Percentiles rank a stretch among this genome's conserved stretches.
These are phyloP conservation scores for Mycteria americana DNA, from an alignment of 2,797 vertebrate species.

Conservation along the genomic window DNA sequence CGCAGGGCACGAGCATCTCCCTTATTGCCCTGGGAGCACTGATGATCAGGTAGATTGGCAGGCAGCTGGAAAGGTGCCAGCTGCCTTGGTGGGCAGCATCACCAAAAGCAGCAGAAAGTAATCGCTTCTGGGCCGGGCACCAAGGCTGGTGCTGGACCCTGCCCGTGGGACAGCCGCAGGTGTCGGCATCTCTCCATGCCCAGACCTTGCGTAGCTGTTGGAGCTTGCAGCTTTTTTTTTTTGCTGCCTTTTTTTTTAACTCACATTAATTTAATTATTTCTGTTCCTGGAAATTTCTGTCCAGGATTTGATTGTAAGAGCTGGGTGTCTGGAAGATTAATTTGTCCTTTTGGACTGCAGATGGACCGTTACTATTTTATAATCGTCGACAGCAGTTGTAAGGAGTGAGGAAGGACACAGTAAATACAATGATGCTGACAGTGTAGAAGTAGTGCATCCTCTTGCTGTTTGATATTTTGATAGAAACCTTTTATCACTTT, in stretches of 20 bases:
- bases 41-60: not conserved
- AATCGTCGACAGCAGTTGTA: not conserved
- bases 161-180: fast-evolving
- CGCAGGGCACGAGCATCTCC: fast-evolving
- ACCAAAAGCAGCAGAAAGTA: not conserved
- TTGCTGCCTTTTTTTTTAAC: not conserved
- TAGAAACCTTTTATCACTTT: constrained; percentile 60
- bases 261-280: constrained; percentile 17
- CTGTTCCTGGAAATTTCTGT: constrained; percentile 54
- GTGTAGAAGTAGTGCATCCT: constrained; percentile 44
- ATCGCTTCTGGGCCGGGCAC: not conserved
- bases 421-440: constrained; percentile 51
- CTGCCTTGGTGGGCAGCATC: not conserved
- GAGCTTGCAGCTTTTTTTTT: not conserved
- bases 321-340: constrained; percentile 39
- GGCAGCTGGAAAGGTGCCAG: not conserved
- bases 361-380: constrained; percentile 12
- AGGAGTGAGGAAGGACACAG: constrained; percentile 35
- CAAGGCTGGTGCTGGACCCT: not conserved
- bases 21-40: fast-evolving
- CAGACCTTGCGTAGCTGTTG: not conserved
- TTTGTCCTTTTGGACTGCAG: constrained; percentile 26
- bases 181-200: fast-evolving
- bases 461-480: constrained; percentile 51
- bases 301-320: constrained; percentile 40